phyloP scores from a whole-genome alignment of 2,888 invertebrate species.

The Notocelia uddmanniana region DNA sequence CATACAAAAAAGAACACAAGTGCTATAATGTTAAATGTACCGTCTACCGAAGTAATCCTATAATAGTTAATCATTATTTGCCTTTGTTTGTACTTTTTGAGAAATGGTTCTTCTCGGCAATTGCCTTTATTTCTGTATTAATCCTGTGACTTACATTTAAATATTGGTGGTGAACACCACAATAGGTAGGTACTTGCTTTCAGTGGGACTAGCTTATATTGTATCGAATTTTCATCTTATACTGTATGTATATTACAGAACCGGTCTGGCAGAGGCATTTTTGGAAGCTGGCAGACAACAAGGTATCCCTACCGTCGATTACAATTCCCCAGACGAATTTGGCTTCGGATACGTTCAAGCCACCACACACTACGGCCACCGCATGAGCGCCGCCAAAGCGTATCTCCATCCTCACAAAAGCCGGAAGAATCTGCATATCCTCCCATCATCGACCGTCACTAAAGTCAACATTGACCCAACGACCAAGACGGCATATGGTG shows the following conservation, averaged over 20 bases:
- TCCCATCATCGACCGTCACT: constrained; percentile 73
- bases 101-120: too few species aligned
- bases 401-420: constrained; percentile 87
- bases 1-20: too few species aligned
- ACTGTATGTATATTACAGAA: constrained; percentile 67
- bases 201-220: too few species aligned
- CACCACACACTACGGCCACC: constrained; percentile 86
- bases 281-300: constrained; percentile 85
- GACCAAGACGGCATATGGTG: constrained; percentile 88
- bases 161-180: too few species aligned
- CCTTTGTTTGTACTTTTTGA: too few species aligned
- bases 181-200: too few species aligned
- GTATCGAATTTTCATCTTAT: too few species aligned
- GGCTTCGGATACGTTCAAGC: constrained; percentile 85
- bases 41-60: too few species aligned
- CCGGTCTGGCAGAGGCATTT: constrained; percentile 84
- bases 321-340: constrained; percentile 87
- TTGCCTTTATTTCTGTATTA: too few species aligned
- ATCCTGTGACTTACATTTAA: too few species aligned
- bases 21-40: too few species aligned
- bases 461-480: constrained; percentile 79
- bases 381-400: constrained; percentile 89
- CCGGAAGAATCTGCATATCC: constrained; percentile 87
- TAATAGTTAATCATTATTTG: too few species aligned
- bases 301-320: constrained; percentile 86